Conservation (phyloP, 2,113 vertebrate genomes). For the Antigone vipio region DNA sequence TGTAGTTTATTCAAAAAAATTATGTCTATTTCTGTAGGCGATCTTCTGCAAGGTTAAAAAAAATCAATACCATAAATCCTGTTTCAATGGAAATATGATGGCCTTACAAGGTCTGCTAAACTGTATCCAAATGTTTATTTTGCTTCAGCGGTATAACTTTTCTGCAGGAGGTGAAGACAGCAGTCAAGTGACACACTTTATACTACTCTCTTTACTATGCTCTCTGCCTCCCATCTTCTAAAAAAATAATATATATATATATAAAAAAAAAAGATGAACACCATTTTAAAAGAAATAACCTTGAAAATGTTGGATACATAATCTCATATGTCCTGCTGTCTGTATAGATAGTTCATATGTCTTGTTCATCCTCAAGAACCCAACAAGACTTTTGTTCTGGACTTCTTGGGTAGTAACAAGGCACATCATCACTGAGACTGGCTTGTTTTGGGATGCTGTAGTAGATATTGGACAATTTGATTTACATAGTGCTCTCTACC, state of each 20-base stretch:
- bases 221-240: background rate
- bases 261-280: background rate
- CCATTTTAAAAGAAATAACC: background rate
- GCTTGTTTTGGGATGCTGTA: background rate
- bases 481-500: background rate
- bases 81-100: constrained; percentile 55
- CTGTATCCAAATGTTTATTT: constrained; percentile 48
- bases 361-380: background rate
- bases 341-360: background rate
- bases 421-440: background rate
- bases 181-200: background rate
- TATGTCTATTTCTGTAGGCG: constrained; percentile 36
- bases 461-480: background rate
- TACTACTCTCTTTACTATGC: background rate
- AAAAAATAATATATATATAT: background rate
- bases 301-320: background rate
- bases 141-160: background rate
- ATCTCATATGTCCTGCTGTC: background rate
- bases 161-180: background rate
- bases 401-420: background rate
- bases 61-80: constrained; percentile 53
- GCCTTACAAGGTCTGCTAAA: constrained; percentile 25
- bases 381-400: background rate
- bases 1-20: constrained; percentile 51
- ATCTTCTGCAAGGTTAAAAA: constrained; percentile 54